Conservation (phyloP, 2,113 vertebrate species). For the Chloroceryle aenea region DNA sequence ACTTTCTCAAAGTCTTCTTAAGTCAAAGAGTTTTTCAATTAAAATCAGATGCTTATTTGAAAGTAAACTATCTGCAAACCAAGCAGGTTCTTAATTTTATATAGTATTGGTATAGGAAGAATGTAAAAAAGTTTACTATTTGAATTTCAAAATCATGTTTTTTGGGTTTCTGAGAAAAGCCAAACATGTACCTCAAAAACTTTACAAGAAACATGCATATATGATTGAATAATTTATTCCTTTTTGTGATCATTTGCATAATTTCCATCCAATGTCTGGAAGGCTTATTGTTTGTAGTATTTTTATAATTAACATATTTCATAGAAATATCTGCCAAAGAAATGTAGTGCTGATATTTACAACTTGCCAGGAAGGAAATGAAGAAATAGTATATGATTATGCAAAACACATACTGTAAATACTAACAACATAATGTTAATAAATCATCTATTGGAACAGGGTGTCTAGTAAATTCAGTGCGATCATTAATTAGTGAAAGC, state of each 20-base stretch:
- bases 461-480: not conserved
- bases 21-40: not conserved
- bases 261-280: not conserved
- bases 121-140: not conserved
- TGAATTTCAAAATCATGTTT: not conserved
- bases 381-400: not conserved
- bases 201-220: not conserved
- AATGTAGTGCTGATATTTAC: not conserved
- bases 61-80: not conserved
- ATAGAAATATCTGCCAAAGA: not conserved
- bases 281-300: not conserved
- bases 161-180: not conserved
- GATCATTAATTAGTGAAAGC: not conserved
- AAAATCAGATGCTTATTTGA: not conserved
- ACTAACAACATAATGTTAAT: not conserved
- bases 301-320: not conserved
- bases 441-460: not conserved
- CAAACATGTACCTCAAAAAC: not conserved
- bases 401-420: not conserved
- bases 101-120: not conserved
- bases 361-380: not conserved
- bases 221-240: not conserved
- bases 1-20: not conserved
- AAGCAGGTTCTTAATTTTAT: not conserved
- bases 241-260: not conserved